Percentiles rank a stretch among this genome's conserved stretches.
These are phyloP conservation scores for Trogon melanurus DNA, from an alignment of 2,113 vertebrate species.

Conservation along the genomic window DNA sequence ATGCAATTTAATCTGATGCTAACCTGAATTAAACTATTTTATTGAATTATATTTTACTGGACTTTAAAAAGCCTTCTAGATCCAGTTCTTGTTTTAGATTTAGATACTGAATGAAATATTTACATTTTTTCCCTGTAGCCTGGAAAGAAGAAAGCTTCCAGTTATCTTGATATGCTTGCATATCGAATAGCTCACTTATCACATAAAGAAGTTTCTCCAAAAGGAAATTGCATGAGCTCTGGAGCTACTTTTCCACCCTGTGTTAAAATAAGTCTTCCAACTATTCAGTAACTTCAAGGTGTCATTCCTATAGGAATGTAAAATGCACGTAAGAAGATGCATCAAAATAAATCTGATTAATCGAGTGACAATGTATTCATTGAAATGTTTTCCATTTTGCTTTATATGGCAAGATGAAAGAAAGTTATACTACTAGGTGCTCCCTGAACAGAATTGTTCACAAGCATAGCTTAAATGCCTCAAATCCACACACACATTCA, in stretches of 20 bases:
- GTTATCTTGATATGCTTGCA: background rate
- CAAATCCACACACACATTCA: background rate
- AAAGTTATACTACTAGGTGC: background rate
- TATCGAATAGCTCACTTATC: background rate
- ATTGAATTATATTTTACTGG: background rate
- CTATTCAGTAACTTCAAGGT: background rate
- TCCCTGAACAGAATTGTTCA: background rate
- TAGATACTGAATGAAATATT: background rate
- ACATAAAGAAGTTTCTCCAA: background rate
- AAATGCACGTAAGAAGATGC: background rate
- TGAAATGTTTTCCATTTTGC: background rate
- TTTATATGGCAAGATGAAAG: slow-evolving; percentile 4
- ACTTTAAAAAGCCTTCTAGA: background rate
- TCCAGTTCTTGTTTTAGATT: background rate
- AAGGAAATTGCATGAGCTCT: background rate
- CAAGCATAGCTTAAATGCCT: background rate
- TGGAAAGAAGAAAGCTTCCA: background rate
- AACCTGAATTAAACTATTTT: background rate
- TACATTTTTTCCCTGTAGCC: background rate
- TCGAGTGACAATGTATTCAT: background rate
- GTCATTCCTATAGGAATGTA: background rate
- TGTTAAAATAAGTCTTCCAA: background rate
- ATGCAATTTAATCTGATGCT: background rate
- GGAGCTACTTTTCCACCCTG: background rate
- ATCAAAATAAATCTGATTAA: background rate